phyloP scores from a whole-genome alignment of 2,113 vertebrate species.

The Albula glossodonta region DNA sequence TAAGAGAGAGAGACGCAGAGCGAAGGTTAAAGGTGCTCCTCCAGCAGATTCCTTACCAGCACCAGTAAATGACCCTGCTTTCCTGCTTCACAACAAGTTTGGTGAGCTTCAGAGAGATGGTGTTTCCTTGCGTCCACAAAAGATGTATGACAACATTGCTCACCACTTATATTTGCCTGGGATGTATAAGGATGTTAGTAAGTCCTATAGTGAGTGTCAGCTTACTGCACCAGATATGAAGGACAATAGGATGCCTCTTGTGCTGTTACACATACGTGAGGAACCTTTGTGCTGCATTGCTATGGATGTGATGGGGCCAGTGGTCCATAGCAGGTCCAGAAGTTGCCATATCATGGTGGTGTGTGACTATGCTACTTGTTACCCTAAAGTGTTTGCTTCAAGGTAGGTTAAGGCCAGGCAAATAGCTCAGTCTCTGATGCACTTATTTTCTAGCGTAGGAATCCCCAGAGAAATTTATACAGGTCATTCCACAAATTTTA shows the following conservation, averaged over 20 bases:
- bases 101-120: not conserved
- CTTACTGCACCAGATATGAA: not conserved
- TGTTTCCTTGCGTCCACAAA: not conserved
- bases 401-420: conserved; percentile 10
- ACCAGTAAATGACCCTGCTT: not conserved
- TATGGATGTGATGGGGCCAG: conserved; percentile 11
- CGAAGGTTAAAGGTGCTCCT: not conserved
- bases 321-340: not conserved
- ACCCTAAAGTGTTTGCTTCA: conserved; percentile 5
- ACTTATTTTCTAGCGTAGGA: conserved; percentile 9
- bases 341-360: not conserved
- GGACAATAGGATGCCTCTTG: not conserved
- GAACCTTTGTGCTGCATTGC: not conserved
- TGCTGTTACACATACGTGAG: not conserved
- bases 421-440: not conserved
- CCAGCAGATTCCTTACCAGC: not conserved
- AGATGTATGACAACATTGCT: not conserved
- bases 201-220: conserved; percentile 9
- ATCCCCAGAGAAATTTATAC: conserved; percentile 9
- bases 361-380: conserved; percentile 19
- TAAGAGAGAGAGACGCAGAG: not conserved
- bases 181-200: not conserved
- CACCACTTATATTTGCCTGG: conserved; percentile 9
- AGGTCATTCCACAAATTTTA: conserved; percentile 8
- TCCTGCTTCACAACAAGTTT: not conserved